Evolutionary conservation across 2,888 invertebrate genomes (phyloP), one percentile per base, ranked within the genome.

Genomic region (Papilio elwesi): DNA sequence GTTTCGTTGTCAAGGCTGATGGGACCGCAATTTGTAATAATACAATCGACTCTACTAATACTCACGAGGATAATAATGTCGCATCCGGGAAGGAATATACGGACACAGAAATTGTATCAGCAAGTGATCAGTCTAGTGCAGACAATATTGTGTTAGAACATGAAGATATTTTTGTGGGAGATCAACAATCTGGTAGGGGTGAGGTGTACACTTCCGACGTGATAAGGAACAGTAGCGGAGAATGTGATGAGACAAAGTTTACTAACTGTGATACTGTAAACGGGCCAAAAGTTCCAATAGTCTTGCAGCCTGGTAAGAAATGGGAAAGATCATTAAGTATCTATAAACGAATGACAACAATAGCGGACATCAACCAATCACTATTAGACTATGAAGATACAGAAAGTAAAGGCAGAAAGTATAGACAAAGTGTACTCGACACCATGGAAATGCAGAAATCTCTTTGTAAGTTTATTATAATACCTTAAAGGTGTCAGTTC

Each of bases 251-350:
- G 74, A 74, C 78, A 80, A 71, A 82, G 78, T 66, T 70, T 13
- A 59, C 38, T 71, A 77, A 73, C 63, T 77, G 75, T 70, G 76
- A 76, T 51, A 75, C 73, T 49, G 76, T 73, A 49, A 76, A 76
- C 68, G 85, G 86, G 43, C n/a, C 74, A 36, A 90, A 87, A 78
- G 84, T 83, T 65, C 81, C 78, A 4, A 89, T 95, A 77, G 87
- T 94, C 12, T 84, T 96, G 3, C 95, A 94, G 77, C 95, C 96
- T 12, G 96, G 96, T 0, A 96, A 96, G 82, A 93, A 95, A 81
- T 96, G 96, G 96, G 94, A 95, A 66, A 94, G 96, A 80, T 96
- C 96, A 0, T 81, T 96, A 7, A 95, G 94, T 75, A 94, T 94
- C 74, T 94, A 95, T 80, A 95, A 91, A 76, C 91, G 93, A 80